These are phyloP conservation scores for Drosophila pallidifrons DNA, from an alignment of 1,140 invertebrate species.

Conservation along the genomic window DNA sequence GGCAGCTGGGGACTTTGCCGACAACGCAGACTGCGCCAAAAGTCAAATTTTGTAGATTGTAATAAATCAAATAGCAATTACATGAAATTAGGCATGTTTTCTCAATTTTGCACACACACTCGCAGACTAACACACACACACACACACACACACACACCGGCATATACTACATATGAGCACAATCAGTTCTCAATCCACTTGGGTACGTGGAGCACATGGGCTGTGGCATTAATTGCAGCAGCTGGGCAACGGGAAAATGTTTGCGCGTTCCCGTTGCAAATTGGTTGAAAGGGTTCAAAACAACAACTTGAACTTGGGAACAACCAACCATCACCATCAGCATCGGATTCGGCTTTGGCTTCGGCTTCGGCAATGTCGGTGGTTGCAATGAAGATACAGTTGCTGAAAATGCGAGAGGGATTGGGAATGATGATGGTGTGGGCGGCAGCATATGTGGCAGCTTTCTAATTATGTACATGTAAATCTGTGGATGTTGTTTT, in stretches of 20 bases:
- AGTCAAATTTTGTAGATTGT: conserved; percentile 84
- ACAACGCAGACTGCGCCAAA: conserved; percentile 74
- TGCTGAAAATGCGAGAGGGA: conserved; percentile 4
- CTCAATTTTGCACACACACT: conserved; percentile 71
- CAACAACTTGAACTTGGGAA: conserved; percentile 74
- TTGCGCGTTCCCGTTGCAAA: conserved; percentile 55
- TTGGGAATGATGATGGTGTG: conserved; percentile 28
- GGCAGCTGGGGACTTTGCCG: conserved; percentile 53
- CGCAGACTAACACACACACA: conserved; percentile 7
- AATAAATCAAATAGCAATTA: conserved; percentile 85
- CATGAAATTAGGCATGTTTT: conserved; percentile 85
- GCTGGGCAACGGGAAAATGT: conserved; percentile 65
- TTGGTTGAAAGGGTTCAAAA: conserved; percentile 78
- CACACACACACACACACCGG: neutral
- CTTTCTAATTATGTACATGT: conserved; percentile 82
- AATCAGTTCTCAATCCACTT: conserved; percentile 30
- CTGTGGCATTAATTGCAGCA: conserved; percentile 78
- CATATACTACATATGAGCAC: neutral
- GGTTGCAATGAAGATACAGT: conserved; percentile 51
- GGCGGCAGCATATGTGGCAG: conserved; percentile 70
- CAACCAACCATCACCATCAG: neutral
- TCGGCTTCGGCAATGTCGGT: conserved; percentile 27
- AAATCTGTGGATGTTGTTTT: conserved; percentile 52
- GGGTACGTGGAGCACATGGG: conserved; percentile 51
- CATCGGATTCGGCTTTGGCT: no score